phyloP scores from a whole-genome alignment of 2,113 vertebrate species.

The Synodontis membranacea region DNA sequence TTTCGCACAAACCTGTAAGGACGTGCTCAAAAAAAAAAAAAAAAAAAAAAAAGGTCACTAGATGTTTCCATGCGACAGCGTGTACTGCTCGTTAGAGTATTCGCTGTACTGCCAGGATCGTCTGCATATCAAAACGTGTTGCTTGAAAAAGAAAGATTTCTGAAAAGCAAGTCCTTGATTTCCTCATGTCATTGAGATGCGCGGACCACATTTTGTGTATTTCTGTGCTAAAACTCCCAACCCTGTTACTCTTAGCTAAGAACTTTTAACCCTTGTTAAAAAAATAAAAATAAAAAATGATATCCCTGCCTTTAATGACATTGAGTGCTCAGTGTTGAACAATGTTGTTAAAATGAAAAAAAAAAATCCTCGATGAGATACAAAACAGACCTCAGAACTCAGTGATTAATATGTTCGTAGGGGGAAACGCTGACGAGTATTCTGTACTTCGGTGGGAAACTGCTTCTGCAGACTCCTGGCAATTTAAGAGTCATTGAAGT shows the following conservation, averaged over 20 bases:
- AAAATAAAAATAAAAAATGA: not conserved
- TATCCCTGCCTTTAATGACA: not conserved
- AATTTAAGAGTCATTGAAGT: constrained; percentile 8
- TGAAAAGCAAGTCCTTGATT: not conserved
- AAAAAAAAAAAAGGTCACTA: not conserved
- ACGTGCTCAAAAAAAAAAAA: too few relatives aligned
- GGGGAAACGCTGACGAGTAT: not conserved
- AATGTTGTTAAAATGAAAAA: not conserved
- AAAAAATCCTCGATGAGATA: not conserved
- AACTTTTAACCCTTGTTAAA: not conserved
- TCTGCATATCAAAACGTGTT: not conserved
- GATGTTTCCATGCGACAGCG: not conserved
- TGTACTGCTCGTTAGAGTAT: not conserved
- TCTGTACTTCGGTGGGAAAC: not conserved
- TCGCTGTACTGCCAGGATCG: not conserved
- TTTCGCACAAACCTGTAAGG: not conserved
- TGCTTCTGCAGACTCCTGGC: constrained; percentile 2
- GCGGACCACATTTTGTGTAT: not conserved
- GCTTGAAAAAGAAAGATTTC: not conserved
- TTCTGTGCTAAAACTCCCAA: not conserved
- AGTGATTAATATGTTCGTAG: not conserved
- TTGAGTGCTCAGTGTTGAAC: not conserved
- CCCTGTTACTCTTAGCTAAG: not conserved
- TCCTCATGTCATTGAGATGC: not conserved
- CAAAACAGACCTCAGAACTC: not conserved